Conservation (phyloP, 1,140 invertebrate genomes). For the Drosophila oshimai region DNA sequence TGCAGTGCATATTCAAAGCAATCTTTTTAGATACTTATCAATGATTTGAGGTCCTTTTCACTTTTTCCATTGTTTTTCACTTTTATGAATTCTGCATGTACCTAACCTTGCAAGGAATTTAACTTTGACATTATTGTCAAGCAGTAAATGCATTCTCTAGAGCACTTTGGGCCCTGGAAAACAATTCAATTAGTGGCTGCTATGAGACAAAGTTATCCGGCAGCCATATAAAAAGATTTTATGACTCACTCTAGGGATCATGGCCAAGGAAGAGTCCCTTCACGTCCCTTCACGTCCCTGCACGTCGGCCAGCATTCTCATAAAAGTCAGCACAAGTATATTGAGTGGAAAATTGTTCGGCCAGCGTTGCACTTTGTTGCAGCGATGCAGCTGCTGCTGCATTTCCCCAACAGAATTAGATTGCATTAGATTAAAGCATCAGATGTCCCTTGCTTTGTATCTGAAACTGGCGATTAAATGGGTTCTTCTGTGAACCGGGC, state of each 20-base stretch:
- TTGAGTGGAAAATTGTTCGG: conserved; percentile 63
- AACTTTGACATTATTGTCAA: conserved; percentile 8
- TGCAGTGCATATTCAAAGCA: no score
- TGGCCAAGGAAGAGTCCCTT: conserved; percentile 12
- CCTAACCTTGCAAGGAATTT: conserved; percentile 3
- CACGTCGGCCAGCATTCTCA: conserved; percentile 13
- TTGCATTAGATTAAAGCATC: conserved; percentile 33
- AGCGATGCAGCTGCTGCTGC: conserved; percentile 21
- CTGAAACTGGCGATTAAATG: conserved; percentile 2
- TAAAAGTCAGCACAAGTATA: conserved; percentile 55
- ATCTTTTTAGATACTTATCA: no score
- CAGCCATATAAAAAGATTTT: conserved; percentile 56
- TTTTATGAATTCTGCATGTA: background rate
- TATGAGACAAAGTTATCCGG: conserved; percentile 48
- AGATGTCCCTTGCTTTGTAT: conserved; percentile 16
- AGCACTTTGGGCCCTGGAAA: conserved; percentile 13
- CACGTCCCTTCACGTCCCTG: no score
- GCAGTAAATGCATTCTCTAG: conserved; percentile 5
- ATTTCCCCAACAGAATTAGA: conserved; percentile 14
- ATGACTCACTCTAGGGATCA: conserved; percentile 43
- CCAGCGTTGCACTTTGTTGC: conserved; percentile 47
- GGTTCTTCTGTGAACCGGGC: background rate
- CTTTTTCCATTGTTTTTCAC: background rate
- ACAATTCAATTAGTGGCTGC: conserved; percentile 61
- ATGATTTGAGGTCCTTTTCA: background rate